These are phyloP conservation scores for Caenorhabditis sp. DNA, from an alignment of 2,888 invertebrate species.

Conservation along the genomic window DNA sequence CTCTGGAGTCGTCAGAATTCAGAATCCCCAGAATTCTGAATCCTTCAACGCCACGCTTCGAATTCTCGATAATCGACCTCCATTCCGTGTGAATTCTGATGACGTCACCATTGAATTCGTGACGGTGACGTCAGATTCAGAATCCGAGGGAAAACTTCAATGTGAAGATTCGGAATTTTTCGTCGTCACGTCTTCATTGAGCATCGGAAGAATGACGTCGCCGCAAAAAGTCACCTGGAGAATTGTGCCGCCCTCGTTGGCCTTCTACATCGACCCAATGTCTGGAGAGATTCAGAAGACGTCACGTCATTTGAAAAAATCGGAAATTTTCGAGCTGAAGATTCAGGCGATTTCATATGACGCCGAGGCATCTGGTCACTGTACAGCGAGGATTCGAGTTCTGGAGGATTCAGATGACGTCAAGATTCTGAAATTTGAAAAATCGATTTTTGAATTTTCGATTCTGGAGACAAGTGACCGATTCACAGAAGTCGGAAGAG, in stretches of 20 bases:
- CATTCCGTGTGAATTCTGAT: slow-evolving; percentile 43
- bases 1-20: slow-evolving; percentile 23
- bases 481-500: slow-evolving; percentile 23
- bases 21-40: slow-evolving; percentile 7
- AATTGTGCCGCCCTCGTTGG: slow-evolving; percentile 53
- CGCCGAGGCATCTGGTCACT: slow-evolving; percentile 23
- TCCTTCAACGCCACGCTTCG: slow-evolving; percentile 61
- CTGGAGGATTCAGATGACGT: not conserved
- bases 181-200: slow-evolving; percentile 1
- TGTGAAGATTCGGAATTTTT: slow-evolving; percentile 23
- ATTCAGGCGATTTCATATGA: slow-evolving; percentile 50
- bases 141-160: not conserved
- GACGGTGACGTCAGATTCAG: slow-evolving; percentile 12
- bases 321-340: slow-evolving; percentile 23
- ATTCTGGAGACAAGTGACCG: slow-evolving; percentile 27
- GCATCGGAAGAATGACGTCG: slow-evolving; percentile 17
- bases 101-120: slow-evolving; percentile 51
- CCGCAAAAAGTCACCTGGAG: slow-evolving; percentile 54
- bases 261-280: slow-evolving; percentile 63
- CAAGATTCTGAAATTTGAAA: not conserved
- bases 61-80: slow-evolving; percentile 45
- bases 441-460: slow-evolving; percentile 21
- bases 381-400: slow-evolving; percentile 4
- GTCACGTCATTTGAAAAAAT: slow-evolving; percentile 13
- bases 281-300: slow-evolving; percentile 63